These are phyloP conservation scores for Caenorhabditis macrosperma DNA, from an alignment of 2,888 invertebrate species.

Conservation along the genomic window DNA sequence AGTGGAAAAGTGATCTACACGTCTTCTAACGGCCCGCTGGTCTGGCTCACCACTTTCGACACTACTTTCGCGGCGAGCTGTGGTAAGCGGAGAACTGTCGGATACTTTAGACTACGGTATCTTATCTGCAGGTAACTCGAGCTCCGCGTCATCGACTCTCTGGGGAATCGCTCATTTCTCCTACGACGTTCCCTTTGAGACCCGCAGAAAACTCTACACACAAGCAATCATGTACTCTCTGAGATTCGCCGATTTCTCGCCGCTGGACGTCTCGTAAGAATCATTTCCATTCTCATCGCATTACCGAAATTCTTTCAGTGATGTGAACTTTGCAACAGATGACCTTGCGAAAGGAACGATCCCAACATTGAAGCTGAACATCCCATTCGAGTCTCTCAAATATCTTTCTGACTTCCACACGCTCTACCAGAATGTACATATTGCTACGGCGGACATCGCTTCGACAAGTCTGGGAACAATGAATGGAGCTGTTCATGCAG, in stretches of 20 bases:
- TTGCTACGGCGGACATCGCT: slow-evolving; percentile 70
- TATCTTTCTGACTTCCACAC: slow-evolving; percentile 59
- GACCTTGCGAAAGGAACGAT: slow-evolving; percentile 66
- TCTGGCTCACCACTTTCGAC: slow-evolving; percentile 74
- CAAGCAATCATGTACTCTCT: slow-evolving; percentile 58
- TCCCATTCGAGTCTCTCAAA: slow-evolving; percentile 50
- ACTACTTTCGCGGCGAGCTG: slow-evolving; percentile 61
- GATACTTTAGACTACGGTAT: background rate
- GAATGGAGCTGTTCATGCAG: slow-evolving; percentile 72
- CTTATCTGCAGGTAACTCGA: slow-evolving; percentile 58
- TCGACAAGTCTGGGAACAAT: slow-evolving; percentile 67
- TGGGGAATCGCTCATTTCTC: slow-evolving; percentile 74
- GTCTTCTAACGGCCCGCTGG: slow-evolving; percentile 59
- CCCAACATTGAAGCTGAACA: slow-evolving; percentile 60
- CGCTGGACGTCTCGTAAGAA: slow-evolving; percentile 63
- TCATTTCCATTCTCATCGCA: too few species aligned
- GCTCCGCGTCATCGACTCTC: slow-evolving; percentile 57
- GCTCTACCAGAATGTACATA: slow-evolving; percentile 61
- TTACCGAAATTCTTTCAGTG: slow-evolving; percentile 66
- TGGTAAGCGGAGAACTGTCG: slow-evolving; percentile 35
- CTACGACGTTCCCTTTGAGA: slow-evolving; percentile 53
- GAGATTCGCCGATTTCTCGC: slow-evolving; percentile 51
- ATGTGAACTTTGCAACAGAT: slow-evolving; percentile 68
- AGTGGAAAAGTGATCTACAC: slow-evolving; percentile 70
- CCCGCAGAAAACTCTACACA: slow-evolving; percentile 52